Evolutionary conservation across 2,113 vertebrate species (phyloP).

Genomic region (cattle (Bos taurus)): ARS-UCD2.0 NC_037352.1:21866001-21866500

Average conservation of each 20-base stretch:
- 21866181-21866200: not conserved
- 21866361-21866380: rapidly evolving
- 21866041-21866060: not conserved
- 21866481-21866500: not conserved
- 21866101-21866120: not conserved
- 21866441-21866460: not conserved
- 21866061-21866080: not conserved
- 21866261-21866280: not conserved
- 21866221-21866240: not conserved
- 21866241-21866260: not conserved
- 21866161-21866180: not conserved
- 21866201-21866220: not conserved
- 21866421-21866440: rapidly evolving
- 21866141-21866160: not conserved
- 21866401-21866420: not conserved
- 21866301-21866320: no score
- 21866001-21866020: not conserved
- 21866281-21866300: not conserved
- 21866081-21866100: not conserved
- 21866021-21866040: not conserved
- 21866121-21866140: not conserved
- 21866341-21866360: no score
- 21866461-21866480: not conserved
- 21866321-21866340: not conserved
- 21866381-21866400: not conserved